A percentile compares a stretch with the other conserved stretches of the same genome.
Conservation (phyloP, 2,797 vertebrate species). For the Myotis myotis region DNA sequence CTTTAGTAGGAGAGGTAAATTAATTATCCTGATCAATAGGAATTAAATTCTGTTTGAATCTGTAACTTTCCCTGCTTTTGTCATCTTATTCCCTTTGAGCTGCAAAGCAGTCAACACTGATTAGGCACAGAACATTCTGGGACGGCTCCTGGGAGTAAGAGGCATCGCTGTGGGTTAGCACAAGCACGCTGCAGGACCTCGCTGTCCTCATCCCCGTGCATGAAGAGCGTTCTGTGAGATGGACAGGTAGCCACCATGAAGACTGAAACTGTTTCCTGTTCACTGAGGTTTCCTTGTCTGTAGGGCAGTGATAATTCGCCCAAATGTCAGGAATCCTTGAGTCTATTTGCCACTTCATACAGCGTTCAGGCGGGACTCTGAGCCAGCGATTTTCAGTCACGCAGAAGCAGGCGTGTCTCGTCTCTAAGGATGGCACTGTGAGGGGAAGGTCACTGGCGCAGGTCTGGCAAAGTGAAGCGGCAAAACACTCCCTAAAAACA, state of each 20-base stretch:
- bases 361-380: neutral
- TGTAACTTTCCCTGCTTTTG: neutral
- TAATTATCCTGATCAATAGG: slow-evolving; percentile 7
- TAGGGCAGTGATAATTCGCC: neutral
- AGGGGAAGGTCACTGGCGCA: neutral
- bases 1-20: slow-evolving; percentile 48
- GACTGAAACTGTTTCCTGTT: neutral
- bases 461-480: slow-evolving; percentile 31
- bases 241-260: neutral
- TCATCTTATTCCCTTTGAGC: slow-evolving; percentile 1
- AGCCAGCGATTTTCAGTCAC: slow-evolving; percentile 15
- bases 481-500: neutral
- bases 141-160: neutral
- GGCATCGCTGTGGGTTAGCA: neutral
- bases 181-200: neutral
- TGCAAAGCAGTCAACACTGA: slow-evolving; percentile 37
- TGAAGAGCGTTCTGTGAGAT: neutral
- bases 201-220: neutral
- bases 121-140: slow-evolving; percentile 36
- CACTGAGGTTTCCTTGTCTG: neutral
- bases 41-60: slow-evolving; percentile 31
- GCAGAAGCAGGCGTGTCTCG: neutral
- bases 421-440: neutral
- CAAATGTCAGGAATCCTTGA: neutral
- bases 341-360: neutral